These are phyloP conservation scores for Epistrophe grossulariae DNA, from an alignment of 2,888 invertebrate species.

Conservation along the genomic window DNA sequence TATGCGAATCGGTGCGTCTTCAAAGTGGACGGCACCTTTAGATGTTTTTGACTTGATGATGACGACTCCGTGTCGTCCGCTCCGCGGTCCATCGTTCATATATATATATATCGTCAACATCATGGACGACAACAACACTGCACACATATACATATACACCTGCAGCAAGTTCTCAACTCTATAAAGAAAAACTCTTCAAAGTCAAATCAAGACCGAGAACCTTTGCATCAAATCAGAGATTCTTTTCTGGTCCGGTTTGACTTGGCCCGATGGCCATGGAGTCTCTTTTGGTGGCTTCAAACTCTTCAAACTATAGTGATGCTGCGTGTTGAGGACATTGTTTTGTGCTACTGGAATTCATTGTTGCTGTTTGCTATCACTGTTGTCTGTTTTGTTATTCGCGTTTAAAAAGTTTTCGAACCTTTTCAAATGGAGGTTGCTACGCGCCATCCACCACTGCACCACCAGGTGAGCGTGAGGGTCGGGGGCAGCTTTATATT, in stretches of 20 bases:
- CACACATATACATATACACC: background rate
- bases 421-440: background rate
- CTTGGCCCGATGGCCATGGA: background rate
- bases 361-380: slow-evolving; percentile 62
- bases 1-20: slow-evolving; percentile 76
- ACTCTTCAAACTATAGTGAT: background rate
- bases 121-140: slow-evolving; percentile 39
- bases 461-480: too few relatives aligned
- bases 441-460: background rate
- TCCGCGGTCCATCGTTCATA: slow-evolving; percentile 50
- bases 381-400: slow-evolving; percentile 46
- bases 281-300: slow-evolving; percentile 32
- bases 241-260: slow-evolving; percentile 38
- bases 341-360: slow-evolving; percentile 75
- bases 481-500: background rate
- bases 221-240: slow-evolving; percentile 75
- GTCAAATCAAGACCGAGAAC: slow-evolving; percentile 76
- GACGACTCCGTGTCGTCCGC: slow-evolving; percentile 76
- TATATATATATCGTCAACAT: slow-evolving; percentile 59
- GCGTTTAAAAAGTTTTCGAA: slow-evolving; percentile 12
- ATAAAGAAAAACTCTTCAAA: slow-evolving; percentile 77
- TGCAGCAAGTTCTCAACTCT: slow-evolving; percentile 3
- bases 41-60: slow-evolving; percentile 77
- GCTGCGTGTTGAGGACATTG: slow-evolving; percentile 75
- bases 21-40: slow-evolving; percentile 77